Evolutionary conservation across 2,797 vertebrate genomes (phyloP).

Genomic region (Malurus leucopterus): DNA sequence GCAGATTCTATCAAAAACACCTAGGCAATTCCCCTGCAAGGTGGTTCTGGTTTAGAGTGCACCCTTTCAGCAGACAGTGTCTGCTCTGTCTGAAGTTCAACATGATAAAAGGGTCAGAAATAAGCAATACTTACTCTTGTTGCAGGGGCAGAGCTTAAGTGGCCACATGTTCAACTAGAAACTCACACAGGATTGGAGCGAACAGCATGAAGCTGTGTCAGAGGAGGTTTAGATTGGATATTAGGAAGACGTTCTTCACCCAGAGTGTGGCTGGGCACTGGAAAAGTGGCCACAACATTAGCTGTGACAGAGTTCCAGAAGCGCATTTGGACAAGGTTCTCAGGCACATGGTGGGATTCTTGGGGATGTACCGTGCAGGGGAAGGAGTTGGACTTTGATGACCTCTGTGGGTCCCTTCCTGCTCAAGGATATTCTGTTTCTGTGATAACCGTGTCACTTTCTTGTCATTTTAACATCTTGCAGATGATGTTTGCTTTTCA

Average conservation of each 20-base stretch:
- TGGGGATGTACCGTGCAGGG: background rate
- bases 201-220: background rate
- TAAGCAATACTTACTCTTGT: background rate
- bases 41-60: background rate
- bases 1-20: background rate
- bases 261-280: background rate
- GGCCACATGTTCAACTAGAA: background rate
- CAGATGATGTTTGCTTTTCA: background rate
- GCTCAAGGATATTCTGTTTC: background rate
- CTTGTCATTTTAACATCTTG: background rate
- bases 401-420: background rate
- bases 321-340: background rate
- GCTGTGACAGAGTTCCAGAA: background rate
- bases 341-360: background rate
- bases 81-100: background rate
- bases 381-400: background rate
- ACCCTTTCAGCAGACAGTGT: background rate
- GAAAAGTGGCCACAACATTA: background rate
- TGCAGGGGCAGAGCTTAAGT: background rate
- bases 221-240: background rate
- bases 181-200: rapidly evolving
- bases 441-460: rapidly evolving
- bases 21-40: background rate
- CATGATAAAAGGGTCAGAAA: background rate
- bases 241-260: background rate